Percentiles rank a stretch among this genome's conserved stretches.
Conservation (phyloP, 92 coral and sea anemone genomes). For the Isaurus tuberculatus region DNA sequence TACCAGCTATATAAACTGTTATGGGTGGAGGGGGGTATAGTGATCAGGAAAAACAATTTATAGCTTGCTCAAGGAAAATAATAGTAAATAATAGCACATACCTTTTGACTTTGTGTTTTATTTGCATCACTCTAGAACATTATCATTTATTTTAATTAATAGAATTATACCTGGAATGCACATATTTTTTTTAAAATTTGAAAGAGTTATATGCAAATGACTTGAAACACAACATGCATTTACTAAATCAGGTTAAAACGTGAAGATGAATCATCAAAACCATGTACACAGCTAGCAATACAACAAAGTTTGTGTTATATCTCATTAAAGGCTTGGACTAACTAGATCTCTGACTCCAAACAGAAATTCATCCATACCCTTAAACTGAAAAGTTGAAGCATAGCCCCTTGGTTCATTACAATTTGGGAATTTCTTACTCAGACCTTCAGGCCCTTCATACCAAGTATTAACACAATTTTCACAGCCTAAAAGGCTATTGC, state of each 20-base stretch:
- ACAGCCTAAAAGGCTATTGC: constrained; percentile 70
- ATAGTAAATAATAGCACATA: neutral
- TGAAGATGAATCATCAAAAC: no score
- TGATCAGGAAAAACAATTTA: no score
- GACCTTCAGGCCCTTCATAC: constrained; percentile 68
- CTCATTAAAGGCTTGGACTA: constrained; percentile 3
- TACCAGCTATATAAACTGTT: no score
- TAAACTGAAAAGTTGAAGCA: constrained; percentile 68
- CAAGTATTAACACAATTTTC: constrained; percentile 69
- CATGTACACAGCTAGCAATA: no score
- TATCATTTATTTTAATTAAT: neutral
- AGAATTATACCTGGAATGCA: neutral
- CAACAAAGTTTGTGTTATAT: no score
- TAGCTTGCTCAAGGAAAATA: no score
- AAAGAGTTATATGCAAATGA: no score
- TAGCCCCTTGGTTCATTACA: constrained; percentile 73
- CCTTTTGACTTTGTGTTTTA: neutral
- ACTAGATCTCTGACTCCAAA: constrained; percentile 51
- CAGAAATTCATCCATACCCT: constrained; percentile 72
- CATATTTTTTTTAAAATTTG: no score
- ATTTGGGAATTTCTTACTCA: constrained; percentile 74
- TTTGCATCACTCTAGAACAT: no score
- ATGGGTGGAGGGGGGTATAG: no score
- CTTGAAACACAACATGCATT: no score
- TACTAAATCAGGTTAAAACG: no score